These are phyloP conservation scores for Cancer borealis DNA, from an alignment of 2,888 invertebrate genomes.

Conservation along the genomic window DNA sequence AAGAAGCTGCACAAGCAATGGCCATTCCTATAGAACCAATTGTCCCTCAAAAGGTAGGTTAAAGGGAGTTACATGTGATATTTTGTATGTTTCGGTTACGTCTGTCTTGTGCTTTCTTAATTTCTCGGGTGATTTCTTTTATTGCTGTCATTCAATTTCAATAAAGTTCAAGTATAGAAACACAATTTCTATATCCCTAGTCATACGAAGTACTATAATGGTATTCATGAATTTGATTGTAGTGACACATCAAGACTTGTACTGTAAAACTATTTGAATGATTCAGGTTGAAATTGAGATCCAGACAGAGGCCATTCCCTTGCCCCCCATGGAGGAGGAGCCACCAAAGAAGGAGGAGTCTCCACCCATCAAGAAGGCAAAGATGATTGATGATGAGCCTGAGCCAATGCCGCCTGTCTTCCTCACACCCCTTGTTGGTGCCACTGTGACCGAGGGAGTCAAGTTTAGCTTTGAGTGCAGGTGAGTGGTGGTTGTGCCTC, in stretches of 20 bases:
- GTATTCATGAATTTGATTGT: not conserved
- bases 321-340: slow-evolving; percentile 61
- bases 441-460: slow-evolving; percentile 86
- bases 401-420: slow-evolving; percentile 82
- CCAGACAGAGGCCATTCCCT: slow-evolving; percentile 74
- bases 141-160: no score
- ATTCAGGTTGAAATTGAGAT: slow-evolving; percentile 76
- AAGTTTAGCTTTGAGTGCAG: slow-evolving; percentile 80
- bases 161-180: no score
- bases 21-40: slow-evolving; percentile 74
- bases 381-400: slow-evolving; percentile 73
- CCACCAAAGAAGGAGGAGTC: slow-evolving; percentile 79
- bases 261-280: not conserved
- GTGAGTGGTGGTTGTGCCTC: slow-evolving; percentile 42
- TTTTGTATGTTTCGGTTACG: not conserved
- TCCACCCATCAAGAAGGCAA: slow-evolving; percentile 69
- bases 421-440: slow-evolving; percentile 84
- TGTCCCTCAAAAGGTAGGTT: slow-evolving; percentile 68
- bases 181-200: no score
- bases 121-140: no score
- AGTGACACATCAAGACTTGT: not conserved
- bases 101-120: not conserved
- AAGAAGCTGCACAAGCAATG: slow-evolving; percentile 80
- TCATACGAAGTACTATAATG: no score
- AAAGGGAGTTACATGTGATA: not conserved